Conservation (phyloP, 2,888 invertebrate species). For the Cinara cedri region DNA sequence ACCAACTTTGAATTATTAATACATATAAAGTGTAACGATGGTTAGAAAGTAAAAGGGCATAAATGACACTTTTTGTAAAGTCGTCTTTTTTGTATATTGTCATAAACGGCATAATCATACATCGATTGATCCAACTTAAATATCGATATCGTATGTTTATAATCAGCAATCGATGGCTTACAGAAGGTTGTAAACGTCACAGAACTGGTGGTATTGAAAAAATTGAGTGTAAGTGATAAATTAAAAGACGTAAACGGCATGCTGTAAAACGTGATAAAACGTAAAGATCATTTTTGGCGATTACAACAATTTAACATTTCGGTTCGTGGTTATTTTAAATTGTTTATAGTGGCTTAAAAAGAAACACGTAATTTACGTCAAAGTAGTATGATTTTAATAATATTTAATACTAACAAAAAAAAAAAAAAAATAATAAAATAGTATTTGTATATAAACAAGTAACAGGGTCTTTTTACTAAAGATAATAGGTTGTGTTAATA, state of each 20-base stretch:
- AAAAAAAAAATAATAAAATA: no score
- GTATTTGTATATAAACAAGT: no score
- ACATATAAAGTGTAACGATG: no score
- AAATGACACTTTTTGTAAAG: background rate
- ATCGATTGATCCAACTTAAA: conserved; percentile 8
- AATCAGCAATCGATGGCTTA: background rate
- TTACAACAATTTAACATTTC: no score
- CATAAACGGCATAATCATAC: background rate
- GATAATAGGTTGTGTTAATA: no score
- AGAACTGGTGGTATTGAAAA: background rate
- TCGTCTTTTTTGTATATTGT: background rate
- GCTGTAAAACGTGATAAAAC: background rate
- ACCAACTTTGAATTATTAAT: no score
- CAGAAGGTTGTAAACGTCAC: background rate
- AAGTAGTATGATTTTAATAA: no score
- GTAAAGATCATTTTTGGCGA: background rate
- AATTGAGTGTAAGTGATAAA: background rate
- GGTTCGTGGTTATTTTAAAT: no score
- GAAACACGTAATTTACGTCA: no score
- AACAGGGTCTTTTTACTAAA: no score
- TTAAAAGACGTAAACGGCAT: background rate
- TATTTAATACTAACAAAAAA: no score
- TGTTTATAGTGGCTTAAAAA: no score
- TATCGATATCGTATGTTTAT: background rate
- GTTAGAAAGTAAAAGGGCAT: background rate